These are phyloP conservation scores for Andrena chrysosceles DNA, from an alignment of 2,888 invertebrate genomes.

Conservation along the genomic window DNA sequence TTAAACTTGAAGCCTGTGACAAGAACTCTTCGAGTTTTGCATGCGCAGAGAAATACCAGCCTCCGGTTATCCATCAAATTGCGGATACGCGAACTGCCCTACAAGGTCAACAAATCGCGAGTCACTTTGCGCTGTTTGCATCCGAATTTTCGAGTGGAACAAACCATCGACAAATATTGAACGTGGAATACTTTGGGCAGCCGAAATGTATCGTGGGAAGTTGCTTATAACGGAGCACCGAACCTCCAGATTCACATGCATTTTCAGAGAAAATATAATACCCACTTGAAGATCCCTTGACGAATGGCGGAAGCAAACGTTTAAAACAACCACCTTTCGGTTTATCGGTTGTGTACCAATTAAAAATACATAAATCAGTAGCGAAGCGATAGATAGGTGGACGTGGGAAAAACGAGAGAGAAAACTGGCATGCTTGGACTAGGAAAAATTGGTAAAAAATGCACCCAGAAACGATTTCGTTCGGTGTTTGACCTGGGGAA, in stretches of 20 bases:
- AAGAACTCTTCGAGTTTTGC: conserved; percentile 37
- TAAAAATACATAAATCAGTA: conserved; percentile 13
- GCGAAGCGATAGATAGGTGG: background rate
- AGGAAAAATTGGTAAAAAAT: conserved; percentile 22
- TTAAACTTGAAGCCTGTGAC: background rate
- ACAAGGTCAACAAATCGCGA: conserved; percentile 58
- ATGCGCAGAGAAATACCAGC: conserved; percentile 46
- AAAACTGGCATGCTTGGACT: background rate
- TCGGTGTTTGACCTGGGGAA: conserved; percentile 3
- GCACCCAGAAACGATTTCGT: conserved; percentile 8
- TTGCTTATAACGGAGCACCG: background rate
- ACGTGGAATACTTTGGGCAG: conserved; percentile 13
- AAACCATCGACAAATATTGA: conserved; percentile 35
- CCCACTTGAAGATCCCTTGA: too few species aligned
- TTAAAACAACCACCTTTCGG: background rate
- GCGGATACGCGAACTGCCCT: conserved; percentile 18
- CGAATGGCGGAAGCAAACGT: too few species aligned
- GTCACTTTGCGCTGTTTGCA: conserved; percentile 51
- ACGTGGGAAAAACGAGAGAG: background rate
- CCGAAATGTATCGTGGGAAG: background rate
- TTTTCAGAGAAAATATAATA: background rate
- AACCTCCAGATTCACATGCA: background rate
- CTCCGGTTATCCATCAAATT: conserved; percentile 58
- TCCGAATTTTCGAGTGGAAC: conserved; percentile 22
- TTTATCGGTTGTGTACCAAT: background rate